Evolutionary conservation across 2,797 vertebrate genomes (phyloP).

Genomic region (Limnodromus scolopaceus): DNA sequence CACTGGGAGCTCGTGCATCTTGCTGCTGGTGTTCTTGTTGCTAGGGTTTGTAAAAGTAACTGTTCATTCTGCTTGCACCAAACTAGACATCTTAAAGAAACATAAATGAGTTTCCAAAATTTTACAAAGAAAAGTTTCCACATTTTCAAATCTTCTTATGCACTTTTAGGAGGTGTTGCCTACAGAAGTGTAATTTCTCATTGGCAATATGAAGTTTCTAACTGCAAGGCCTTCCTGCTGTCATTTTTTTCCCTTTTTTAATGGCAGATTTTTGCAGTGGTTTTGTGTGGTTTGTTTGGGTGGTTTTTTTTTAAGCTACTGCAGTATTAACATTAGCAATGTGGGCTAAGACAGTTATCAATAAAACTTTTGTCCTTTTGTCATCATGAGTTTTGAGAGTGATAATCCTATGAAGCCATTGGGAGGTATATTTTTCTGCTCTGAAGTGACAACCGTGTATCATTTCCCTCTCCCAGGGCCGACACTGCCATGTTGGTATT

Average conservation of each 20-base stretch:
- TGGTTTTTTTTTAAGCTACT: neutral
- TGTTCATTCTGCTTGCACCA: neutral
- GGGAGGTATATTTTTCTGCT: neutral
- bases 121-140: neutral
- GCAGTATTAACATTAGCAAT: neutral
- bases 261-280: neutral
- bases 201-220: neutral
- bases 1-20: accelerated
- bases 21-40: neutral
- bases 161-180: neutral
- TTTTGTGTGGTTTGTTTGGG: neutral
- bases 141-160: neutral
- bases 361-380: neutral
- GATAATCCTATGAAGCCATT: neutral
- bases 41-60: neutral
- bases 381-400: neutral
- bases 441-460: neutral
- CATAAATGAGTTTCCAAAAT: neutral
- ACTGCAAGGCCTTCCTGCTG: neutral
- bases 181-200: neutral
- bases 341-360: neutral
- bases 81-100: neutral
- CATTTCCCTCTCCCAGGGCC: neutral
- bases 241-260: neutral
- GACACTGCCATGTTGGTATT: neutral